A percentile compares a stretch with the other conserved stretches of the same genome.
Evolutionary conservation across 2,113 vertebrate genomes (phyloP).

Genomic region (Melanerpes formicivorus): DNA sequence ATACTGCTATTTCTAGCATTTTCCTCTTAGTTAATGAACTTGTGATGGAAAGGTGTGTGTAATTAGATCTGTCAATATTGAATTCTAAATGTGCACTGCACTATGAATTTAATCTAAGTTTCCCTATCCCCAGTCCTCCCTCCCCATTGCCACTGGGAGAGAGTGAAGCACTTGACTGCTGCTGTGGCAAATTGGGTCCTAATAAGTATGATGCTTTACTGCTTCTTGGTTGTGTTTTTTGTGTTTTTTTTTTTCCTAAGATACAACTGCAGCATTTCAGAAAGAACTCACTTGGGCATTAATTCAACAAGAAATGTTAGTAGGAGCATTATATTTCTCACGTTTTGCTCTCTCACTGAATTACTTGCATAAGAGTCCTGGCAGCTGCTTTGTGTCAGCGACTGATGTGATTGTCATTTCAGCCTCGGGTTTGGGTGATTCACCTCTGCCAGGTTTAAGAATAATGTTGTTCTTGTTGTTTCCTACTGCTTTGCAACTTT

Average conservation of each 20-base stretch:
- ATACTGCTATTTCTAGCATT: constrained; percentile 53
- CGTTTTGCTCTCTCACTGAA: constrained; percentile 69
- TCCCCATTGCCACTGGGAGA: constrained; percentile 72
- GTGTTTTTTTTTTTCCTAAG: constrained; percentile 60
- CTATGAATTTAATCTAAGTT: constrained; percentile 81
- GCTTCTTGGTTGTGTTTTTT: constrained; percentile 59
- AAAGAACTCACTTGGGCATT: constrained; percentile 78
- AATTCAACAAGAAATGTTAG: constrained; percentile 73
- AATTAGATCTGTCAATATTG: constrained; percentile 80
- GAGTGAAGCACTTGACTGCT: constrained; percentile 77
- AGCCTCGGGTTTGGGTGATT: constrained; percentile 26
- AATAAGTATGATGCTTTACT: constrained; percentile 80
- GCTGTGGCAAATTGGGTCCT: constrained; percentile 82
- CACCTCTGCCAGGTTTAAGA: constrained; percentile 35
- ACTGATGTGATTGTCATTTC: constrained; percentile 54
- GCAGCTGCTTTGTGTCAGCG: constrained; percentile 67
- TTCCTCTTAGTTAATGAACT: constrained; percentile 72
- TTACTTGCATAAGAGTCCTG: constrained; percentile 72
- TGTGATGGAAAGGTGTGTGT: constrained; percentile 65
- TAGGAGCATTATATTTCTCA: constrained; percentile 73
- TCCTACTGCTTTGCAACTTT: constrained; percentile 9
- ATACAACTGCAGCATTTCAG: constrained; percentile 75
- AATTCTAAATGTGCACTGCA: constrained; percentile 66
- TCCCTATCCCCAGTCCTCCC: constrained; percentile 61
- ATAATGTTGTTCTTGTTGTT: constrained; percentile 3